Evolutionary conservation across 2,113 vertebrate species (phyloP).

Genomic region (Sciurus niger): DNA sequence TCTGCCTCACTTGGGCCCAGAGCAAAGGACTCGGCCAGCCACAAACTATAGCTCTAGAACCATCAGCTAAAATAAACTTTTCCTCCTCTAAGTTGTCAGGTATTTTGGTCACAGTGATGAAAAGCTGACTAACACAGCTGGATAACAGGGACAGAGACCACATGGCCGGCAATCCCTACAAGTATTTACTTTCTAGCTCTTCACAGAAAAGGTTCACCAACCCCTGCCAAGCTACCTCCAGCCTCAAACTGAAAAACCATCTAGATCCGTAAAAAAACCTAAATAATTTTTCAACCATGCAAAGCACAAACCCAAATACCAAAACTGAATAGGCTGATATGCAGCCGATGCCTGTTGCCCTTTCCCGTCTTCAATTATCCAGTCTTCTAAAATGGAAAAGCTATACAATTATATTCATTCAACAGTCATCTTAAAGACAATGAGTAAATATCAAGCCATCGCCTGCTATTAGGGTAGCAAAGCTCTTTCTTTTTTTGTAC

Average conservation of each 20-base stretch:
- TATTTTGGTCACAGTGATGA: no score
- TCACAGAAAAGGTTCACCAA: neutral
- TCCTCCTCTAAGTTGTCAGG: no score
- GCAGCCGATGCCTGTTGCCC: neutral
- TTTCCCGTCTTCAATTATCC: neutral
- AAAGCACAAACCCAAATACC: neutral
- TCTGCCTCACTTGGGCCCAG: no score
- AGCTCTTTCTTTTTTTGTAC: neutral
- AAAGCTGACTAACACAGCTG: neutral
- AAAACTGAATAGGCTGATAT: neutral
- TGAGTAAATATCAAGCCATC: neutral
- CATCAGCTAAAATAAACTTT: no score
- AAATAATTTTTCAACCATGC: neutral
- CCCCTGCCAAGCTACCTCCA: neutral
- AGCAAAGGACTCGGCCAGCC: no score
- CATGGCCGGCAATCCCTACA: neutral
- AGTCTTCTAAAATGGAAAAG: neutral
- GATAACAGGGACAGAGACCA: neutral
- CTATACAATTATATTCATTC: neutral
- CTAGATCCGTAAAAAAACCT: conserved; percentile 13
- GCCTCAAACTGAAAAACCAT: neutral
- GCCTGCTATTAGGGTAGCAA: neutral
- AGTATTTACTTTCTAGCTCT: neutral
- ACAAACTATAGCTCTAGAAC: no score
- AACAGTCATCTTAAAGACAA: conserved; percentile 26